Conservation (phyloP, 2,797 vertebrate genomes). For the Tolypeutes matacus region DNA sequence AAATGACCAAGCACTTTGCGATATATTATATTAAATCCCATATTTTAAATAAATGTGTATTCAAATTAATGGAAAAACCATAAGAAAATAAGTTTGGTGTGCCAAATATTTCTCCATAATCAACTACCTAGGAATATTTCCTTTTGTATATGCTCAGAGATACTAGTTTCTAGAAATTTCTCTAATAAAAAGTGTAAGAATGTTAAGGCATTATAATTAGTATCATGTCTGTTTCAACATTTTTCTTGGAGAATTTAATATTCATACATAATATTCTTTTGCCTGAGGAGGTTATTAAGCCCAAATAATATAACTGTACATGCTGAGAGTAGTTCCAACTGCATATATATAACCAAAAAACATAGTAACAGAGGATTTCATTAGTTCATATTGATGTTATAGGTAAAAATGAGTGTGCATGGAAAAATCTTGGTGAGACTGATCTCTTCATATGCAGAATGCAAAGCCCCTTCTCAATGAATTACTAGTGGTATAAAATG, state of each 20-base stretch:
- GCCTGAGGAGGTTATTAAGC: conserved; percentile 67
- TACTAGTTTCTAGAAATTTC: conserved; percentile 47
- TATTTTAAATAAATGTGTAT: conserved; percentile 32
- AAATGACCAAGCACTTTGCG: neutral
- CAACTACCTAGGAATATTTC: conserved; percentile 1
- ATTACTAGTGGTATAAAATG: neutral
- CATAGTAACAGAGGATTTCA: neutral
- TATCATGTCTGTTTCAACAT: conserved; percentile 63
- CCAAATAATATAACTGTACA: conserved; percentile 55
- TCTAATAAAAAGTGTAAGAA: conserved; percentile 37
- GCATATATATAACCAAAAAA: neutral
- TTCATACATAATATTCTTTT: conserved; percentile 62
- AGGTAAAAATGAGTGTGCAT: conserved; percentile 2
- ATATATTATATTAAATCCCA: neutral
- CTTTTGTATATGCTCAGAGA: neutral
- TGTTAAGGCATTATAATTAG: conserved; percentile 53
- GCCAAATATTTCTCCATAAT: neutral
- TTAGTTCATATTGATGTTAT: conserved; percentile 40
- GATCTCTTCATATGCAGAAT: neutral
- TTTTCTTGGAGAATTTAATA: conserved; percentile 76
- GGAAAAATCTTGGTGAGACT: neutral
- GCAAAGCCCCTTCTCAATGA: conserved; percentile 41
- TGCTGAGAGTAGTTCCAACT: neutral
- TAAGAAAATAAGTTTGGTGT: neutral
- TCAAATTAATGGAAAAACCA: neutral